phyloP scores from a whole-genome alignment of 2,113 vertebrate species.

The Cyprinodon variegatus region DNA sequence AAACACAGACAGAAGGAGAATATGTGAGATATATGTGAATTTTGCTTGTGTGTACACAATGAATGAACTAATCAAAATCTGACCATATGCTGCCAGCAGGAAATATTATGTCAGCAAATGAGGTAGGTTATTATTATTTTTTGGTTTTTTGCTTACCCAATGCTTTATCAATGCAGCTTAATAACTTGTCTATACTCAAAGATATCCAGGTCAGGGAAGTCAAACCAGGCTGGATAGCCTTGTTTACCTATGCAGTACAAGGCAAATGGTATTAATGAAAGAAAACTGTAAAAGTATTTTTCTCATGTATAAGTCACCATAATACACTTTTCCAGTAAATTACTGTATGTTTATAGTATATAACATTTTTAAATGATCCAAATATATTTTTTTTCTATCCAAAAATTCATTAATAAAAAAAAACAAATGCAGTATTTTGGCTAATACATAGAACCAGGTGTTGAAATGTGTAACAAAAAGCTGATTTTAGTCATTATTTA shows the following conservation, averaged over 20 bases:
- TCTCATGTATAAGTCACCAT: background rate
- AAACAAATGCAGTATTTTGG: background rate
- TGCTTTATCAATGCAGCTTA: conserved; percentile 78
- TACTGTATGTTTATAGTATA: no score
- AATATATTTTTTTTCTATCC: no score
- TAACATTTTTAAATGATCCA: no score
- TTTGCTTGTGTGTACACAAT: background rate
- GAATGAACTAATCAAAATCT: conserved; percentile 27
- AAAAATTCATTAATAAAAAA: background rate
- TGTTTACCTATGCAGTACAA: conserved; percentile 79
- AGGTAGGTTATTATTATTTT: background rate
- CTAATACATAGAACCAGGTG: background rate
- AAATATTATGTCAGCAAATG: conserved; percentile 21
- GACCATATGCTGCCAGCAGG: conserved; percentile 12
- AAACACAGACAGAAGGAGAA: background rate
- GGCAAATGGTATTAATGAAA: background rate
- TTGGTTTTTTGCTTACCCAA: conserved; percentile 79
- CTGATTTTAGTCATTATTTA: background rate
- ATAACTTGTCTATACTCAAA: conserved; percentile 89
- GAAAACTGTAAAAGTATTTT: background rate
- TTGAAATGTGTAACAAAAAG: background rate
- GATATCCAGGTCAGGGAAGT: conserved; percentile 89
- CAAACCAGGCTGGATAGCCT: conserved; percentile 87
- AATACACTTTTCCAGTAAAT: background rate
- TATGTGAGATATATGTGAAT: background rate